These are phyloP conservation scores for Corythornis madagascariensis DNA, from an alignment of 2,113 vertebrate species.

Conservation along the genomic window DNA sequence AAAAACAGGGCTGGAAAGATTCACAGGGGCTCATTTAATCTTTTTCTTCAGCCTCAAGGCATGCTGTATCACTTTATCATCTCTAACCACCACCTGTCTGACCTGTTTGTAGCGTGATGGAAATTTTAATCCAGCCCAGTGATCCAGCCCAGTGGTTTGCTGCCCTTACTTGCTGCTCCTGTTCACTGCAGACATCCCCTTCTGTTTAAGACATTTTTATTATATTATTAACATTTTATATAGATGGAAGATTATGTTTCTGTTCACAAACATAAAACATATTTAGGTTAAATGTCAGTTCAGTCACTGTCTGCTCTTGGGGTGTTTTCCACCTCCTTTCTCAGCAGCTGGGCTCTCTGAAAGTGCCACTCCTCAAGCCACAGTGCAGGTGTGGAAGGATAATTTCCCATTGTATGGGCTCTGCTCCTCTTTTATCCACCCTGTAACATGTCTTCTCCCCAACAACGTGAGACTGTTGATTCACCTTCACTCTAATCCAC, in stretches of 20 bases:
- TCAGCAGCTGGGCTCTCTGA: not conserved
- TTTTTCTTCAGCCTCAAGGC: conserved; percentile 29
- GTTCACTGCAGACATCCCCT: not conserved
- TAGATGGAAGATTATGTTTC: not conserved
- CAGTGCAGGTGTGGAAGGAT: not conserved
- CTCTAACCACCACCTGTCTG: not conserved
- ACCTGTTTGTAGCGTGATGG: not conserved
- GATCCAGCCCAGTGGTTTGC: not conserved
- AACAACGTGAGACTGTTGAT: not conserved
- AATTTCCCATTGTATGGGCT: not conserved
- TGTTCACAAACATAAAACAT: not conserved
- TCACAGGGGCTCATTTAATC: conserved; percentile 13
- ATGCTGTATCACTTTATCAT: conserved; percentile 3
- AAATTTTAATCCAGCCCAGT: not conserved
- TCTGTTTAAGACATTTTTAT: not conserved
- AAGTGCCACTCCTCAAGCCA: not conserved
- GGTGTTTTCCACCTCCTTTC: not conserved
- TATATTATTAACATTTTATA: not conserved
- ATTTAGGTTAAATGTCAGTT: not conserved
- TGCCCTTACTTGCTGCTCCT: not conserved
- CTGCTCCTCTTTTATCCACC: not conserved
- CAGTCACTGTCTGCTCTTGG: not conserved
- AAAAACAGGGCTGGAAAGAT: not conserved
- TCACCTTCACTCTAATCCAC: not conserved
- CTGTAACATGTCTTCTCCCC: not conserved